phyloP scores from a whole-genome alignment of 2,797 vertebrate genomes.

The Rhabdophis nuchalis region DNA sequence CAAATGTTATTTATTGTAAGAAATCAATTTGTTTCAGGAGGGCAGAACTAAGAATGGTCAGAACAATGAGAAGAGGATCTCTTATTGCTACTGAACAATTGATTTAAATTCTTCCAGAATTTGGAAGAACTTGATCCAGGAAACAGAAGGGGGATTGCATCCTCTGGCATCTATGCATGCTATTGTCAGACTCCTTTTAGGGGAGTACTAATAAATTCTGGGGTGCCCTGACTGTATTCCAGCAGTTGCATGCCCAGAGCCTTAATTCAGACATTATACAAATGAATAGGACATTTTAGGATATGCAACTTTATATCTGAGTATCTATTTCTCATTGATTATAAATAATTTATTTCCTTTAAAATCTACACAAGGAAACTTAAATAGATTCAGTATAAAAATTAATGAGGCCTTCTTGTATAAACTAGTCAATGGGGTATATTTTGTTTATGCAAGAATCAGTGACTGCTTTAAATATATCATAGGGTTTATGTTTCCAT shows the following conservation, averaged over 20 bases:
- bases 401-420: constrained; percentile 56
- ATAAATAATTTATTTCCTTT: constrained; percentile 23
- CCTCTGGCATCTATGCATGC: not conserved
- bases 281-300: not conserved
- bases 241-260: not conserved
- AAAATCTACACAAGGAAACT: constrained; percentile 31
- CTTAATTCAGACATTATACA: not conserved
- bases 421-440: constrained; percentile 43
- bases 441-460: constrained; percentile 60
- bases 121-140: not conserved
- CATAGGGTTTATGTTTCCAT: constrained; percentile 55
- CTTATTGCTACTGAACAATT: not conserved
- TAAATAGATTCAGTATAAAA: constrained; percentile 30
- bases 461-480: constrained; percentile 54
- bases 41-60: not conserved
- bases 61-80: not conserved
- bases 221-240: not conserved
- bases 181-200: not conserved
- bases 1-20: not conserved
- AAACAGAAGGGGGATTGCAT: not conserved
- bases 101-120: not conserved
- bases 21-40: not conserved
- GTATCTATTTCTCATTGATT: constrained; percentile 34
- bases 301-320: not conserved
- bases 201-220: not conserved